A percentile compares a stretch with the other conserved stretches of the same genome.
Conservation (phyloP, 2,888 invertebrate genomes). For the Drosophila paranaensis region DNA sequence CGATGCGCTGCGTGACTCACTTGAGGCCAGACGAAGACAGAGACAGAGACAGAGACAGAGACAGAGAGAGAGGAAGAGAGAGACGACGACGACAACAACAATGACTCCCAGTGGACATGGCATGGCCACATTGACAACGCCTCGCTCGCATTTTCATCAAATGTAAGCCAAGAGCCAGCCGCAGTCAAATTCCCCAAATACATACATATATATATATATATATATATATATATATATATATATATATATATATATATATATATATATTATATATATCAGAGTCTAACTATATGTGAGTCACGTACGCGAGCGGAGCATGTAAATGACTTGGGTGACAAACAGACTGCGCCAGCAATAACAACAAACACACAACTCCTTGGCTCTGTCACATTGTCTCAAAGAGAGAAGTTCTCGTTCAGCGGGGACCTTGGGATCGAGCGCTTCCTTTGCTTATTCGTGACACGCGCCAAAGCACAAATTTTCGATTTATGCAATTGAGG, state of each 20-base stretch:
- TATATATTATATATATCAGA: conserved; percentile 36
- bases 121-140: conserved; percentile 12
- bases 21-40: conserved; percentile 31
- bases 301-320: conserved; percentile 74
- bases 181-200: conserved; percentile 18
- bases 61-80: not conserved
- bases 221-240: conserved; percentile 24
- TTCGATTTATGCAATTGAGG: conserved; percentile 81
- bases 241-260: conserved; percentile 14
- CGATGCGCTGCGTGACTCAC: conserved; percentile 74
- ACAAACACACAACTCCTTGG: conserved; percentile 21
- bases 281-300: conserved; percentile 73
- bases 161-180: conserved; percentile 60
- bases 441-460: conserved; percentile 67
- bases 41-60: not conserved
- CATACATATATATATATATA: conserved; percentile 8
- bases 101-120: conserved; percentile 54
- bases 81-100: conserved; percentile 4
- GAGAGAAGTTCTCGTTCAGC: conserved; percentile 33
- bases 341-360: conserved; percentile 29
- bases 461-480: conserved; percentile 78
- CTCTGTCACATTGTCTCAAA: conserved; percentile 74
- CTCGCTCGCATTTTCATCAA: conserved; percentile 73
- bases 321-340: conserved; percentile 81
- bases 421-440: conserved; percentile 17